Base-by-base conservation (phyloP, 2,797 vertebrate genomes). In the Acanthurus leucopareius region DNA sequence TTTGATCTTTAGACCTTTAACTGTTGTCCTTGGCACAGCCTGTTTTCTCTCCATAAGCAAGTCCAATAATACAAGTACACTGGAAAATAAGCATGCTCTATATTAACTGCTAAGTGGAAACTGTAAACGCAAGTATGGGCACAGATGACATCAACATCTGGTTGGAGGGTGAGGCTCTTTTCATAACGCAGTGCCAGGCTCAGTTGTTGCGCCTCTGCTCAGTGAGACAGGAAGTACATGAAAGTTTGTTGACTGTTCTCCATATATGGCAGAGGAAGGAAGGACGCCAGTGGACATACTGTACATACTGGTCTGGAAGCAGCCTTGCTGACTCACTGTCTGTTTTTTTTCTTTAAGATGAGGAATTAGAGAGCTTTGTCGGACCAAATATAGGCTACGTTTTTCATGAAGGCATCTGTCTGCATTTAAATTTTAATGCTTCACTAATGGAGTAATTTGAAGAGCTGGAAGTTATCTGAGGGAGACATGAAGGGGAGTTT, bases 191-290 rank as follows among this genome's bases (percentile, higher is more conserved):
- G 61, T 66, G 69, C 68, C 47, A 63, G 65, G 35, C 77, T 65
- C 72, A 19, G 72, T 80, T 84, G 69, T 69, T 79, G 73, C 35
- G 5, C 64, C 73, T 65, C 40, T 25, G 79, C 76, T 74, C 53
- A 14, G 77, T 53, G 67, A 68, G 48, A 86, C 48, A 85, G 88
- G 84, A 91, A 91, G 84, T 77, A 80, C 72, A 44, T 75, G 57
- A 85, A 73, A 61, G 77, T 60, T 82, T 87, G 77, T 88, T 89
- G 87, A 84, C 77, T 78, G 90, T 91, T 91, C 88, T 73, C 94
- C 95, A 96, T 93, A 96, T 96, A 97, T 95, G 94, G 94, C 82
- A 86, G 92, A 92, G 58, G 79, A 58, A 82, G 83, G 79, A 88
- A 77, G 84, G 42, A 88, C 40, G 71, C 44, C 75, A 82, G 84